Base-by-base conservation (phyloP, 2,888 invertebrate genomes). In the Brassicogethes aeneus region DNA sequence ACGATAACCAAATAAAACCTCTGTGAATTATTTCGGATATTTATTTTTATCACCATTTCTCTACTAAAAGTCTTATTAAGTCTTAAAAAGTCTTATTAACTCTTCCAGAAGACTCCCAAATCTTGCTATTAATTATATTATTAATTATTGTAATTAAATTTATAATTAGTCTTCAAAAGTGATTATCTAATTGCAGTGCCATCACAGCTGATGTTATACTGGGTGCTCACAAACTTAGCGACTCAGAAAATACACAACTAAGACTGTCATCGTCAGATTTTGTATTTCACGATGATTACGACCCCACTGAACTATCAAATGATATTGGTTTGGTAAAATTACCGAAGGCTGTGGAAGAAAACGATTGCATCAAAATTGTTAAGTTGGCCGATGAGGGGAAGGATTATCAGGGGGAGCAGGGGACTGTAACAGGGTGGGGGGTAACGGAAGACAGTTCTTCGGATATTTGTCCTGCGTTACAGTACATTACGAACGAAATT, bases 261-360 rank as follows among this genome's bases (percentile, higher is more conserved):
- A 5, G 10, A 5, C 7, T 23, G 5, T 7, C 23, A 5, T 23
- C 23, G 7, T 10, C 5, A 10, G 23, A 23, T 23, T 7, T 23
- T 10, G 7, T 23, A 5, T 5, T 10, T 10, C 23, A 23, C 23
- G 7, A 5, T 7, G 23, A 23, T 23, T 14, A 8, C 12, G 10
- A 36, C 36, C 14, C 5, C 5, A 12, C 3, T 15, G 36, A 8
- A 10, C 5, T 8, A 14, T 8, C 15, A 37, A 43, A 51, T 29
- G 51, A 51, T 29, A 36, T 51, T 8, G 48, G 47, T 14, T 17
- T 56, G 8, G 39, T 56, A 2, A 48, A 43, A 34, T 42, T 56
- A 16, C 48, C 46, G 5, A 5, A 23, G 23, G 7, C 23, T 23
- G 10, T 23, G 23, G 7, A 23, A 3, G 16, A 34, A 29, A 40